phyloP scores from a whole-genome alignment of 2,797 vertebrate genomes.

The Tenualosa ilisha region DNA sequence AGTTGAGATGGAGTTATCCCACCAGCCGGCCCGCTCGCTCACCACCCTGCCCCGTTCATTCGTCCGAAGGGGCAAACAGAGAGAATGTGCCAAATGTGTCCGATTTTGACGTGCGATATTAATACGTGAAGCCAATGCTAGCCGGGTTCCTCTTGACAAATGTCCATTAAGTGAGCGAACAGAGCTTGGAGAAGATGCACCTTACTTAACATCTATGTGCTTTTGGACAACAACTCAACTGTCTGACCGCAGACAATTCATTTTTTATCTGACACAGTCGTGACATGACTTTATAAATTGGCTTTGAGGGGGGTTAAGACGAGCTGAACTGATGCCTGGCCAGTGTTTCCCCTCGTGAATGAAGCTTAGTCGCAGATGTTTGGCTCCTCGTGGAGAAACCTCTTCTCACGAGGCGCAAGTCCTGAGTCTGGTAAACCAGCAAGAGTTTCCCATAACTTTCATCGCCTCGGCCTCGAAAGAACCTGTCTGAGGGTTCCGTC shows the following conservation, averaged over 20 bases:
- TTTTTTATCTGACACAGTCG: background rate
- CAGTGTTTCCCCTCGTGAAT: background rate
- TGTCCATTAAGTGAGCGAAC: background rate
- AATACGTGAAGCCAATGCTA: background rate
- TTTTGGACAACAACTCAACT: background rate
- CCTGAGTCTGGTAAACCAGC: background rate
- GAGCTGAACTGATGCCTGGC: background rate
- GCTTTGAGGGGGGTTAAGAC: background rate
- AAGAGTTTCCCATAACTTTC: conserved; percentile 6
- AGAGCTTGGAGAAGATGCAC: background rate
- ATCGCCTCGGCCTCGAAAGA: background rate
- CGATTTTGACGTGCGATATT: background rate
- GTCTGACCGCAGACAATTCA: background rate
- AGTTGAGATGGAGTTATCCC: conserved; percentile 10
- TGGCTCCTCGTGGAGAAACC: background rate
- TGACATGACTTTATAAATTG: conserved; percentile 3
- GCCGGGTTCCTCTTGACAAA: background rate
- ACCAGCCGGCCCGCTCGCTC: background rate
- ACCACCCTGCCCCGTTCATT: no score
- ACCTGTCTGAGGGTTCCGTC: background rate
- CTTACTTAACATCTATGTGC: background rate
- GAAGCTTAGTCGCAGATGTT: conserved; percentile 1
- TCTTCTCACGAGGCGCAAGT: background rate
- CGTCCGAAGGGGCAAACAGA: background rate
- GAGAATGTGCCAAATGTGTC: background rate